Evolutionary conservation across 2,797 vertebrate genomes (phyloP).

Genomic region (Mycteria americana): DNA sequence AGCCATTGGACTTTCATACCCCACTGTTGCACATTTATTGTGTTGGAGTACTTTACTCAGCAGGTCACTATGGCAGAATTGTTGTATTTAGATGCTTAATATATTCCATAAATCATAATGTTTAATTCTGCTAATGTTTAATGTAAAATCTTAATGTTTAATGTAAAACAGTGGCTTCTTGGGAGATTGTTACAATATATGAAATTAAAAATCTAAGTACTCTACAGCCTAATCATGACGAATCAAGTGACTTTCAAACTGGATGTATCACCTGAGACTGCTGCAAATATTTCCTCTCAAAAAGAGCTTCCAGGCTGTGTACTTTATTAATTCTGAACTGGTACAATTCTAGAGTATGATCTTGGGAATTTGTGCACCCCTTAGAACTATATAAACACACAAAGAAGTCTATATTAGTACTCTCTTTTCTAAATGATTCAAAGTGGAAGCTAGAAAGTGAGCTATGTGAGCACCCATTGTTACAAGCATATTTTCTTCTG

Average conservation of each 20-base stretch:
- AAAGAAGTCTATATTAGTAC: not conserved
- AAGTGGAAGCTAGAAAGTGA: not conserved
- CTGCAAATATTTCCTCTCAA: not conserved
- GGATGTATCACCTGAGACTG: not conserved
- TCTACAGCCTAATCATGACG: not conserved
- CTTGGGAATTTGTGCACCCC: not conserved
- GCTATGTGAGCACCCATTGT: not conserved
- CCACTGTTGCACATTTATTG: not conserved
- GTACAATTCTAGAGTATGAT: not conserved
- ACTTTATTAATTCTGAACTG: not conserved
- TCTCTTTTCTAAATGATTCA: not conserved
- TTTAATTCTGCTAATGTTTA: conserved; percentile 3
- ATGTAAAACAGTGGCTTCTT: conserved; percentile 1
- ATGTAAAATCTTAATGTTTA: conserved; percentile 19
- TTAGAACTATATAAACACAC: not conserved
- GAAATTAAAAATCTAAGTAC: not conserved
- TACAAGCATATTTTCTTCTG: not conserved
- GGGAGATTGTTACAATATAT: not conserved
- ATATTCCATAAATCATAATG: conserved; percentile 19
- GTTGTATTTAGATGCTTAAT: conserved; percentile 36
- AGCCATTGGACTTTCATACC: not conserved
- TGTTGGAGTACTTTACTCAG: not conserved
- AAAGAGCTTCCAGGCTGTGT: not conserved
- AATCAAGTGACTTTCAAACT: not conserved
- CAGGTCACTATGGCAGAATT: not conserved